These are phyloP conservation scores for Dicyrtomina minuta DNA, from an alignment of 2,888 invertebrate genomes.

Conservation along the genomic window DNA sequence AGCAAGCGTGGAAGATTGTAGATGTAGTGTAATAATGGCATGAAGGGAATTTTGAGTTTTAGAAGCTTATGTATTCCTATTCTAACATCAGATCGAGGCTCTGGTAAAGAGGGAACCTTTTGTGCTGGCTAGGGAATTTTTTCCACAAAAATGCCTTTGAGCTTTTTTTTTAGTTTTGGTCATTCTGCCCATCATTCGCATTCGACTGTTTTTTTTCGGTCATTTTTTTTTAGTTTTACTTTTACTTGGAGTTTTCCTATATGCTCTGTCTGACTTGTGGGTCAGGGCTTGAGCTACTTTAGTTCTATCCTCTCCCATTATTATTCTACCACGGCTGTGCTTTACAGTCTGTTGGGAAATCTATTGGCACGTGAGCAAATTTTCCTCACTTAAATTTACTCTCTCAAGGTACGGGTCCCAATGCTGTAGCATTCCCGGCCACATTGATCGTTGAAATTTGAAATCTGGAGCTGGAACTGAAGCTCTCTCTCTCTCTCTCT, in stretches of 20 bases:
- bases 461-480: too few relatives aligned
- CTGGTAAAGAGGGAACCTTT: not conserved
- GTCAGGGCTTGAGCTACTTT: slow-evolving; percentile 17
- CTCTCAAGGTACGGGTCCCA: too few relatives aligned
- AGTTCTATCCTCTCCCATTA: slow-evolving; percentile 1
- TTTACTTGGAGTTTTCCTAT: not conserved
- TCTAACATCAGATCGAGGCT: too few relatives aligned
- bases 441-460: too few relatives aligned
- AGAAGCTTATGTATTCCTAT: too few relatives aligned
- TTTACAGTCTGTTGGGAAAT: slow-evolving; percentile 28
- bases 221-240: not conserved
- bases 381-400: not conserved
- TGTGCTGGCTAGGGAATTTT: slow-evolving; percentile 14
- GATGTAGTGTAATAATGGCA: too few relatives aligned
- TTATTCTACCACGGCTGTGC: slow-evolving; percentile 12
- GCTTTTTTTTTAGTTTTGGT: not conserved
- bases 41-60: too few relatives aligned
- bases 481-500: too few relatives aligned
- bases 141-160: slow-evolving; percentile 6
- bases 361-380: slow-evolving; percentile 17
- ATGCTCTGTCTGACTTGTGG: not conserved
- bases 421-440: too few relatives aligned
- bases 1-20: too few relatives aligned
- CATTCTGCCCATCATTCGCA: slow-evolving; percentile 20
- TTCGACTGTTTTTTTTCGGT: not conserved